phyloP scores from a whole-genome alignment of 2,797 vertebrate species.

The Perodicticus potto region DNA sequence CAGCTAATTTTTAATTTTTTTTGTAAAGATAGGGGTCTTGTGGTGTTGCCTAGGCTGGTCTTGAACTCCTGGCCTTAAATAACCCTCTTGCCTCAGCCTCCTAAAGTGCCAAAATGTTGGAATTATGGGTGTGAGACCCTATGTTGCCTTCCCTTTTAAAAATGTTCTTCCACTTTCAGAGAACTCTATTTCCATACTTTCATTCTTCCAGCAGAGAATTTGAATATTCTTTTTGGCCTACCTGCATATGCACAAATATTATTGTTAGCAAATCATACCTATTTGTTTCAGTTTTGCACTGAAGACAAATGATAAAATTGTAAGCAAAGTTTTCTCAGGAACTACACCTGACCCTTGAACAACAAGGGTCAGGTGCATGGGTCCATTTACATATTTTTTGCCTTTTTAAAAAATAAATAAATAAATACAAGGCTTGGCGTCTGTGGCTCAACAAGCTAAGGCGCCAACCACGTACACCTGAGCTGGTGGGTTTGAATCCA shows the following conservation, averaged over 20 bases:
- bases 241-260: neutral
- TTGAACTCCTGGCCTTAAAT: neutral
- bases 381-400: neutral
- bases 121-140: neutral
- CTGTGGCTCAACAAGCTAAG: too few species aligned
- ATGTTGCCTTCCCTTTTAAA: conserved; percentile 1
- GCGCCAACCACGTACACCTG: too few species aligned
- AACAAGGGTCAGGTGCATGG: too few species aligned
- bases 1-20: neutral
- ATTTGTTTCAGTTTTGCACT: neutral
- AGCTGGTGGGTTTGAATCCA: too few species aligned
- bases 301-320: neutral
- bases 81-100: neutral
- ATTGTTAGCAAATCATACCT: conserved; percentile 1
- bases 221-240: neutral
- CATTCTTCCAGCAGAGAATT: neutral
- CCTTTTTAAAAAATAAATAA: too few species aligned
- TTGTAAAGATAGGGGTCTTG: neutral
- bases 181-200: neutral
- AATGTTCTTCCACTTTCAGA: neutral
- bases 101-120: neutral
- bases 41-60: neutral
- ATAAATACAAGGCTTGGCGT: too few species aligned
- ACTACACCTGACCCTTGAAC: neutral
- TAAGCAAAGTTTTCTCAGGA: neutral